Percentiles rank a stretch among this genome's conserved stretches.
Conservation (phyloP, 1,140 invertebrate species). For the Ooceraea biroi region DNA sequence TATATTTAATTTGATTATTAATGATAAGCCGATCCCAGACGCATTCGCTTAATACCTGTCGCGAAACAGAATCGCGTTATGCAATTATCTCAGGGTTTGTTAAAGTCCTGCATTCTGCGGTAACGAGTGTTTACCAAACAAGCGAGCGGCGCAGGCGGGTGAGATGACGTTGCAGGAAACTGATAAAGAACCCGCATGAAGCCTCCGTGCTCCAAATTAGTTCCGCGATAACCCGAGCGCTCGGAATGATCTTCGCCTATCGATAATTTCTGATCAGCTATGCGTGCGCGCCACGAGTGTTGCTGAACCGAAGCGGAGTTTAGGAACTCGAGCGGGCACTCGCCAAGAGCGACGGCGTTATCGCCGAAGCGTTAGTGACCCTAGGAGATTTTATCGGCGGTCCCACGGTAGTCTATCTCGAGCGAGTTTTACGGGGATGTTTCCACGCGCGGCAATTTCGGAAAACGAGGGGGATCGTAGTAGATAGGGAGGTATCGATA, state of each 20-base stretch:
- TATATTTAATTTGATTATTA: background rate
- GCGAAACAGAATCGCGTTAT: background rate
- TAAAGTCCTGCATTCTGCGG: background rate
- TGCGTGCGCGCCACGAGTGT: background rate
- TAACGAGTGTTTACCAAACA: background rate
- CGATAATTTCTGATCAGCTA: constrained; percentile 52
- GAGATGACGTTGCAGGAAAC: background rate
- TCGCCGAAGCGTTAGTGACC: constrained; percentile 22
- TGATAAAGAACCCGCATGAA: constrained; percentile 36
- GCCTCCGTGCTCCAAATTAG: constrained; percentile 27
- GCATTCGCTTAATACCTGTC: background rate
- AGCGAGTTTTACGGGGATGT: constrained; percentile 26
- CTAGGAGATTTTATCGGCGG: constrained; percentile 40
- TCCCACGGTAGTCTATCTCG: constrained; percentile 37
- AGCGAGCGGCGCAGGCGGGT: background rate
- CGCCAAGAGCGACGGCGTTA: constrained; percentile 22
- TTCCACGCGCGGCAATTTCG: constrained; percentile 31
- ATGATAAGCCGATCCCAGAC: background rate
- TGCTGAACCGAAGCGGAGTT: constrained; percentile 23
- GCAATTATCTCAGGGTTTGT: background rate
- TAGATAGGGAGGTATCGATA: constrained; percentile 29
- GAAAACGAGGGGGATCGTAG: constrained; percentile 12
- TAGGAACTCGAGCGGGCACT: constrained; percentile 9
- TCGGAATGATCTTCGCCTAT: constrained; percentile 58
- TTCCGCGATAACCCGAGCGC: constrained; percentile 34